Conservation (phyloP, 2,797 vertebrate species). For the Ispidina lecontei region DNA sequence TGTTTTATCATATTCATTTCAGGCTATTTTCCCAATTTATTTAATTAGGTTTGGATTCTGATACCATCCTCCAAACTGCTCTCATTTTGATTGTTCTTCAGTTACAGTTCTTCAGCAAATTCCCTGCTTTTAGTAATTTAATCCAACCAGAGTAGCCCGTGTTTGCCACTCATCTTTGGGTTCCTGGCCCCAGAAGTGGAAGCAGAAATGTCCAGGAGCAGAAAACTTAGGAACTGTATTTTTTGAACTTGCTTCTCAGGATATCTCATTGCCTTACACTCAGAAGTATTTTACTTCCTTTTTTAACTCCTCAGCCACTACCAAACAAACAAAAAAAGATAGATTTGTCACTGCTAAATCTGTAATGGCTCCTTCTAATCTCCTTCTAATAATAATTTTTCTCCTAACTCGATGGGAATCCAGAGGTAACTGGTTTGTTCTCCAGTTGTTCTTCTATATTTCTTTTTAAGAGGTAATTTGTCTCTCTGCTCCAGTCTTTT, state of each 20-base stretch:
- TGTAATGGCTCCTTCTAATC: neutral
- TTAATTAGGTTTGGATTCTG: neutral
- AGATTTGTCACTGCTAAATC: neutral
- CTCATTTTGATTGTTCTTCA: neutral
- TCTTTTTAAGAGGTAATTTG: slow-evolving; percentile 13
- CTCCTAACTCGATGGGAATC: neutral
- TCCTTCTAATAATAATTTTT: neutral
- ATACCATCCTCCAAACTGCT: neutral
- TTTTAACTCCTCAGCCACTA: neutral
- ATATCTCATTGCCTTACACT: neutral
- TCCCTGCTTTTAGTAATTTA: neutral
- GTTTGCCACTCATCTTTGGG: neutral
- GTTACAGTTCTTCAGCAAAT: neutral
- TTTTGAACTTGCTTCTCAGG: neutral
- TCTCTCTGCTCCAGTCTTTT: neutral
- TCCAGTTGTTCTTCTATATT: neutral
- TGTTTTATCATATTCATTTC: neutral
- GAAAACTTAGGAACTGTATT: neutral
- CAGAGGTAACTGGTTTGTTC: neutral
- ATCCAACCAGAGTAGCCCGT: neutral
- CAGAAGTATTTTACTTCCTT: neutral
- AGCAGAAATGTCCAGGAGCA: neutral
- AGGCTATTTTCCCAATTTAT: neutral
- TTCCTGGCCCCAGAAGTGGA: neutral
- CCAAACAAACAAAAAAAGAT: neutral